Conservation (phyloP, 2,797 vertebrate species). For the Sebastes matsubarae region DNA sequence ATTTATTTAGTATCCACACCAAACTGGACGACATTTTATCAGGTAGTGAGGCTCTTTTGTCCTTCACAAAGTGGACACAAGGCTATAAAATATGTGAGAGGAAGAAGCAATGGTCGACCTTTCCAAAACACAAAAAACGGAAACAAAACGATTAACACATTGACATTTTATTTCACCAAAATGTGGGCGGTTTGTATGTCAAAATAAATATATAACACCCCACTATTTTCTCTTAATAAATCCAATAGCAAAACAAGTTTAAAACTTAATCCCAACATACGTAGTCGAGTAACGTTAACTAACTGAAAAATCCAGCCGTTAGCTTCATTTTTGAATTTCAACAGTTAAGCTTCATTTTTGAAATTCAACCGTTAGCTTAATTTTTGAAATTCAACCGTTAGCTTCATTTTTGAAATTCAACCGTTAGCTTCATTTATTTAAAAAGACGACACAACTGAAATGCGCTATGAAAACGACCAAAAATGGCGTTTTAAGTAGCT, state of each 20-base stretch:
- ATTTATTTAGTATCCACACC: neutral
- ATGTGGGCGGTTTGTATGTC: neutral
- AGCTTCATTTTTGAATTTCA: neutral
- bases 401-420: too few species aligned
- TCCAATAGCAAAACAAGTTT: rapidly evolving
- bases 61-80: neutral
- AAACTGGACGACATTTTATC: rapidly evolving
- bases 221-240: neutral
- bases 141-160: neutral
- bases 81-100: neutral
- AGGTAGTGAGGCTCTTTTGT: neutral
- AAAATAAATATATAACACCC: neutral
- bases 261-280: too few species aligned
- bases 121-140: neutral
- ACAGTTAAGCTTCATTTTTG: too few species aligned
- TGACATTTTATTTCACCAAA: conserved; percentile 26
- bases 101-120: neutral
- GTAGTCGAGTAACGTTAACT: too few species aligned
- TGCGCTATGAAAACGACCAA: neutral
- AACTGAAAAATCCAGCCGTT: neutral
- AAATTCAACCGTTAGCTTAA: too few species aligned
- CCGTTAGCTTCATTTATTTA: too few species aligned
- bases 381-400: too few species aligned
- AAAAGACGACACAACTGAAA: neutral
- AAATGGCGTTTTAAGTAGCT: neutral